phyloP scores from a whole-genome alignment of 2,113 vertebrate genomes.

The Psittacus erithacus region DNA sequence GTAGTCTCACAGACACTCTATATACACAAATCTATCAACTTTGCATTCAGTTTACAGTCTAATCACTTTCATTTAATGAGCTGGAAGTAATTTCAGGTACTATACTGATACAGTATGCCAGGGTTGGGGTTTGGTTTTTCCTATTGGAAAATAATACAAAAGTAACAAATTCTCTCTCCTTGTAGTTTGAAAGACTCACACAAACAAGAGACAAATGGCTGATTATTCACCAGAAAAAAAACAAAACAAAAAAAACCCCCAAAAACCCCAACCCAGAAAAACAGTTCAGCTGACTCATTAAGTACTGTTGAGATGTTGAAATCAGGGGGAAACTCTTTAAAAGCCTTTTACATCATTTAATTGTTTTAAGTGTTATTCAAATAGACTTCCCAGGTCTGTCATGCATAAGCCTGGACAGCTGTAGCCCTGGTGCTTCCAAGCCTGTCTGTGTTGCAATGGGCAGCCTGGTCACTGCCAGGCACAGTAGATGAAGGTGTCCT shows the following conservation, averaged over 20 bases:
- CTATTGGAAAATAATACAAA: neutral
- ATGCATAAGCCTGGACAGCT: neutral
- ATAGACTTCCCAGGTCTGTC: neutral
- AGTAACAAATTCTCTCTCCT: neutral
- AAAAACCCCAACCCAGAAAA: neutral
- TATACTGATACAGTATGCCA: neutral
- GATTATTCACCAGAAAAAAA: neutral
- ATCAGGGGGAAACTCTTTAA: neutral
- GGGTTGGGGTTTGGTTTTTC: neutral
- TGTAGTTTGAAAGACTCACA: neutral
- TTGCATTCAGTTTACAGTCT: neutral
- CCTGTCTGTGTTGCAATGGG: neutral
- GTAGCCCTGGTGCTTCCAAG: neutral
- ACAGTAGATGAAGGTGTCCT: neutral
- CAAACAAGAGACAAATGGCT: neutral
- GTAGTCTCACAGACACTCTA: neutral
- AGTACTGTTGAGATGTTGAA: neutral
- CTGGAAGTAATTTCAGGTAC: neutral
- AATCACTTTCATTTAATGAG: neutral
- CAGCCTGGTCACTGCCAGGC: neutral
- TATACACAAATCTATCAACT: neutral
- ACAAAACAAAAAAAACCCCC: neutral
- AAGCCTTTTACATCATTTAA: neutral
- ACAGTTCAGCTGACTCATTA: neutral
- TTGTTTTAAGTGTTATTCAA: neutral